Base-by-base conservation (phyloP, 1,140 invertebrate genomes). In the Atopsyche davidsoni region DNA sequence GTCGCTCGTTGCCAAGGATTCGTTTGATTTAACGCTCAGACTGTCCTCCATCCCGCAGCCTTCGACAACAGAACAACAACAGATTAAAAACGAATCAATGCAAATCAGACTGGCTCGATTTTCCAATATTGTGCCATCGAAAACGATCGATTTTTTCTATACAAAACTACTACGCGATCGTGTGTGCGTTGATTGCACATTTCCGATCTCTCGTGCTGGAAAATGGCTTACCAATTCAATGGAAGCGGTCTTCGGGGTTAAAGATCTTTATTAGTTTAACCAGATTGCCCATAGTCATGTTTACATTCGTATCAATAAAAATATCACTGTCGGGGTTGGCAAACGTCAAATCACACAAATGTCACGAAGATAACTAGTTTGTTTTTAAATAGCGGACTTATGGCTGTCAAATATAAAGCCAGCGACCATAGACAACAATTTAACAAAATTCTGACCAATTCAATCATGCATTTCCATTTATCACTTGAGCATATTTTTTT, bases 1-100 rank as follows among this genome's bases (percentile, higher is more conserved):
- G 52, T 89, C 87, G 64, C 85, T 87, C 28, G 85, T 87, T 41
- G 83, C 81, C 62, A 84, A 73, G 53, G 87, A 90, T 75, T 90
- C 87, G 67, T 83, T 82, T 49, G 86, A 89, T 75, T 85, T 83
- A 42, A 82, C 78, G 66, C 83, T 85, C 59, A 80, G 67, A 71
- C 80, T 83, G 78, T 86, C 83, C 78, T 86, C 85, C 85, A 87
- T 87, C 73, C 75, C 72, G 70, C 63, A 63, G 55, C 62, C 73
- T 70, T 54, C 22, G 46, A 51, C 4, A 34, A 52, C 35, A 48
- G 44, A 53, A n/a, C n/a, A n/a, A n/a, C n/a, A n/a, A 16, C 11
- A n/a, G 4, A 4, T 34, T 34, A 11, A 34, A 4, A 34, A 13
- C 11, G 11, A 3, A 34, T 4, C 32, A 3, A 34, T 34, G n/a